Percentiles rank a stretch among this genome's conserved stretches.
Conservation (phyloP, 2,888 invertebrate genomes). For the Dexiosoma caninum region DNA sequence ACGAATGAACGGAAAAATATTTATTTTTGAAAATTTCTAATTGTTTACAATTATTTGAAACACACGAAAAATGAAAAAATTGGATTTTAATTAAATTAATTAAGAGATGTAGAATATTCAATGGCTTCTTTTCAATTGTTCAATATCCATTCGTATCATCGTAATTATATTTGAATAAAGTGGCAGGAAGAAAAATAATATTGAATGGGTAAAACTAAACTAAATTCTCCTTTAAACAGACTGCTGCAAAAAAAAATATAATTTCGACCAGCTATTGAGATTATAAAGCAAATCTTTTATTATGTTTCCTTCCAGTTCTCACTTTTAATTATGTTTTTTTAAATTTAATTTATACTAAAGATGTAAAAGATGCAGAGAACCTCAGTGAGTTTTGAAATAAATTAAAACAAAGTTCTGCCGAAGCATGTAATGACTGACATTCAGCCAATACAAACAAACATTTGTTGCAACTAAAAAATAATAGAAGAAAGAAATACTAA, state of each 20-base stretch:
- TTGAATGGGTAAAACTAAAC: no score
- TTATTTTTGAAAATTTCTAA: slow-evolving; percentile 45
- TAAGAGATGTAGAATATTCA: no score
- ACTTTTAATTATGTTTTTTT: slow-evolving; percentile 5
- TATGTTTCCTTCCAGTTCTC: background rate
- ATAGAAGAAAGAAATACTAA: background rate
- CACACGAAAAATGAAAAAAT: no score
- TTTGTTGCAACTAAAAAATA: slow-evolving; percentile 23
- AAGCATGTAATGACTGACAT: slow-evolving; percentile 22
- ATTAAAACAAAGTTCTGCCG: background rate
- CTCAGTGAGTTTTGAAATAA: slow-evolving; percentile 5
- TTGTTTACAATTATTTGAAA: background rate
- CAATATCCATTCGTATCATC: no score
- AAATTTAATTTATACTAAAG: background rate
- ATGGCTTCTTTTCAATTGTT: no score
- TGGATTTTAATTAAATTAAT: no score
- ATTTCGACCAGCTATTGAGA: background rate
- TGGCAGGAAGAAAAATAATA: no score
- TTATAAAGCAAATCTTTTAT: background rate
- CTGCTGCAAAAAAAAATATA: no score
- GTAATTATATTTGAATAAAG: background rate
- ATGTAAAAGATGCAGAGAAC: background rate
- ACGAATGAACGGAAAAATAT: slow-evolving; percentile 39
- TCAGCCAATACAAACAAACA: slow-evolving; percentile 8
- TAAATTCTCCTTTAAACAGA: no score